Percentiles rank a stretch among this genome's conserved stretches.
Evolutionary conservation across 2,888 invertebrate species (phyloP).

Genomic region (Synanthedon andrenaeformis): DNA sequence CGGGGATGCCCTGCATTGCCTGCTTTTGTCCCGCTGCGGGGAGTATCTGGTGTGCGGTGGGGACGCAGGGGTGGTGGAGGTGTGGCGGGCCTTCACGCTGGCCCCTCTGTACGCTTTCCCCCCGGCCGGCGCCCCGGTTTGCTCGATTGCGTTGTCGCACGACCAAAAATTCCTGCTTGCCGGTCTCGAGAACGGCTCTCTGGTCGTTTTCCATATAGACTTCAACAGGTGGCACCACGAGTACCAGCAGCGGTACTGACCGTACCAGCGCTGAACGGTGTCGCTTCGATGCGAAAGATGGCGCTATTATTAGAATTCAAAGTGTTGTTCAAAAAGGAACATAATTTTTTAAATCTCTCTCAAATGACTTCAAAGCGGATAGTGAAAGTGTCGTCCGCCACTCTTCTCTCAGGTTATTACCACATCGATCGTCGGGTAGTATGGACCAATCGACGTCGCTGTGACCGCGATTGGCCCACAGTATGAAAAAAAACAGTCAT

Average conservation of each 20-base stretch:
- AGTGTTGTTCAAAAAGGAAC: no score
- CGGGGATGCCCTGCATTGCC: slow-evolving; percentile 84
- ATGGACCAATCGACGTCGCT: no score
- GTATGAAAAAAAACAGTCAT: no score
- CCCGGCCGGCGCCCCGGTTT: slow-evolving; percentile 94
- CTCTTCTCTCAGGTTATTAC: no score
- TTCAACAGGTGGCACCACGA: slow-evolving; percentile 99
- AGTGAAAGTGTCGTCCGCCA: no score
- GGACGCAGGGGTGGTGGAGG: slow-evolving; percentile 96
- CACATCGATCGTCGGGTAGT: no score
- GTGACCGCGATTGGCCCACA: no score
- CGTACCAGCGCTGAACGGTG: background rate
- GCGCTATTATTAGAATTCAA: background rate
- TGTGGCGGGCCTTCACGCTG: slow-evolving; percentile 97
- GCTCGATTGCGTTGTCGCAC: slow-evolving; percentile 94
- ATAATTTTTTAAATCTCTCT: no score
- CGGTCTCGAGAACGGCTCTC: slow-evolving; percentile 96
- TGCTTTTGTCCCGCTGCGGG: slow-evolving; percentile 95
- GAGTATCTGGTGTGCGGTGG: slow-evolving; percentile 99
- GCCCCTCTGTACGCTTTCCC: slow-evolving; percentile 98
- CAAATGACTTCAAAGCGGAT: no score
- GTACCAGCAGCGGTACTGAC: slow-evolving; percentile 92
- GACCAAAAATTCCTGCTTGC: slow-evolving; percentile 98
- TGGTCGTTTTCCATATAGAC: slow-evolving; percentile 99
- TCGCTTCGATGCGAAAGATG: background rate